phyloP scores from a whole-genome alignment of 2,113 vertebrate species.

The Festucalex cinctus region DNA sequence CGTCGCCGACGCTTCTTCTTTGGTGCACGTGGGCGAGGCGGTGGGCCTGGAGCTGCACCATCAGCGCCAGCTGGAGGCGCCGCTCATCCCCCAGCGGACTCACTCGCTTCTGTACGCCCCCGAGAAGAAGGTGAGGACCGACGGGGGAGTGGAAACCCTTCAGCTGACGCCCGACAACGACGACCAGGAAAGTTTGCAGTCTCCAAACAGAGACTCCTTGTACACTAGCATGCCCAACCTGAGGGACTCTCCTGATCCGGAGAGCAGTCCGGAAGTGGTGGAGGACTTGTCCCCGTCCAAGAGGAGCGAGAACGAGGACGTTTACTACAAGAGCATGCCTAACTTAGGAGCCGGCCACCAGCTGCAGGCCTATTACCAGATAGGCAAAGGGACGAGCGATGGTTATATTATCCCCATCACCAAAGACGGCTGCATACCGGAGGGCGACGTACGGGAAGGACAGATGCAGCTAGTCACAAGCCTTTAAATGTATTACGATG shows the following conservation, averaged over 20 bases:
- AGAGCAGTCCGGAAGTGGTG: conserved; percentile 87
- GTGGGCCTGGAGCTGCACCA: conserved; percentile 86
- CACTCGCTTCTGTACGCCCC: conserved; percentile 98
- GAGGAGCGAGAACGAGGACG: conserved; percentile 90
- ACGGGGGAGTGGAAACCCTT: conserved; percentile 84
- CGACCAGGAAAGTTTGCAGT: conserved; percentile 86
- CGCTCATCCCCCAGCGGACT: conserved; percentile 97
- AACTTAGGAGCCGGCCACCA: conserved; percentile 90
- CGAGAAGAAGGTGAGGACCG: conserved; percentile 92
- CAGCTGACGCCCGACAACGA: conserved; percentile 81
- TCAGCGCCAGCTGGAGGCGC: conserved; percentile 88
- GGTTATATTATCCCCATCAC: conserved; percentile 95
- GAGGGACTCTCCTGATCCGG: conserved; percentile 91
- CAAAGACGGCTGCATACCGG: conserved; percentile 90
- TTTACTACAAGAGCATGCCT: conserved; percentile 99
- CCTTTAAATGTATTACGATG: conserved; percentile 87
- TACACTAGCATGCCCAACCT: conserved; percentile 99
- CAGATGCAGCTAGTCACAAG: conserved; percentile 99
- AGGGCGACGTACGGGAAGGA: conserved; percentile 97
- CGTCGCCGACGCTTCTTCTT: conserved; percentile 86
- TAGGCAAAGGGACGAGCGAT: conserved; percentile 91
- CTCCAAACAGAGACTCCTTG: conserved; percentile 97
- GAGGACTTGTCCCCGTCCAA: conserved; percentile 94
- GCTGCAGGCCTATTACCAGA: conserved; percentile 96
- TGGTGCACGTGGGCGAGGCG: conserved; percentile 81